These are phyloP conservation scores for Cephus rjabovi DNA, from an alignment of 2,888 invertebrate genomes.

Conservation along the genomic window DNA sequence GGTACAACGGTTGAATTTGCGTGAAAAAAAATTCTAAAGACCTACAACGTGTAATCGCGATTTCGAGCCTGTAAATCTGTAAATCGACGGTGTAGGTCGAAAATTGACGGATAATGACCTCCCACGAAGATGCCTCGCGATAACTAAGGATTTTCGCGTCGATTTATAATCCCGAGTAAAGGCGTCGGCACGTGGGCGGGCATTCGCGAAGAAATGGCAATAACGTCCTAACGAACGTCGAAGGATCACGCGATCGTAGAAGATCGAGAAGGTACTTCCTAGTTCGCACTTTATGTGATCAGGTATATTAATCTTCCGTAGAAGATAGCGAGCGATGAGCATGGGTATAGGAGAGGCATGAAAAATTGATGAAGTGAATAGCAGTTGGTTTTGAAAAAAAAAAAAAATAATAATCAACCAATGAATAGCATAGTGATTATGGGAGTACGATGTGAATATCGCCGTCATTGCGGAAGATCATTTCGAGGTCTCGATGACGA, in stretches of 20 bases:
- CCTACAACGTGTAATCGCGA: neutral
- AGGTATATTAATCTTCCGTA: neutral
- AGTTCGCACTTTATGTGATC: conserved; percentile 30
- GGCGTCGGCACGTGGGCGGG: conserved; percentile 43
- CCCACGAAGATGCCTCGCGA: conserved; percentile 10
- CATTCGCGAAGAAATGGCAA: conserved; percentile 26
- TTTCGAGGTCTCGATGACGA: neutral
- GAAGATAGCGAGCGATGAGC: neutral
- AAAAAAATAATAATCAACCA: neutral
- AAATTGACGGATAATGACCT: conserved; percentile 48
- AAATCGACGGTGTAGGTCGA: conserved; percentile 41
- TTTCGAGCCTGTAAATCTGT: no score
- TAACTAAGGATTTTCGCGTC: conserved; percentile 21
- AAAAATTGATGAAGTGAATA: neutral
- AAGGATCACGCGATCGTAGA: conserved; percentile 36
- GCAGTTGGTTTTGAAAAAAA: neutral
- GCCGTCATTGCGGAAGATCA: neutral
- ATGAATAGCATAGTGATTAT: neutral
- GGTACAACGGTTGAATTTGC: neutral
- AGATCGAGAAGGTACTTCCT: conserved; percentile 34
- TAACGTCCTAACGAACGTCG: conserved; percentile 40
- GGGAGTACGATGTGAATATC: neutral
- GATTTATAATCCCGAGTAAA: conserved; percentile 52
- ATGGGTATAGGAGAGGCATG: neutral
- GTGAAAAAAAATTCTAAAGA: neutral